Conservation (phyloP, 2,113 vertebrate species). For the Chloroceryle aenea region DNA sequence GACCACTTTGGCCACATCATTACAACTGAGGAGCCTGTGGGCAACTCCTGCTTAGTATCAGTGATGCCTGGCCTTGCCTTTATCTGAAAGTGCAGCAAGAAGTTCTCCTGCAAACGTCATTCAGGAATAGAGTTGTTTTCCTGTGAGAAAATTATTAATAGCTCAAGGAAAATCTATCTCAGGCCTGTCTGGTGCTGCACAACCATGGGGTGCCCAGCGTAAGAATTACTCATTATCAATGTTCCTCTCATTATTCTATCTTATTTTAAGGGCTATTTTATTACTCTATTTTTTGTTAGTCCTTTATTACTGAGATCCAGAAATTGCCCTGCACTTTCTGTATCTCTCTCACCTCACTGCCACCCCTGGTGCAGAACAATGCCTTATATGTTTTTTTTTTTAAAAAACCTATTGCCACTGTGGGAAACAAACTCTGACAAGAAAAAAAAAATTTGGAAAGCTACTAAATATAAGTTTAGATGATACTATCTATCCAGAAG, state of each 20-base stretch:
- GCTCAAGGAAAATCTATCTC: not conserved
- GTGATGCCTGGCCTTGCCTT: not conserved
- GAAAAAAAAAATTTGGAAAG: not conserved
- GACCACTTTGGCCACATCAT: not conserved
- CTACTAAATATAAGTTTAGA: not conserved
- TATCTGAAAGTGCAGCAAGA: not conserved
- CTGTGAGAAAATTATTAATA: not conserved
- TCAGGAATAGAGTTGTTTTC: not conserved
- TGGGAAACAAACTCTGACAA: not conserved
- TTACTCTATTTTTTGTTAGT: not conserved
- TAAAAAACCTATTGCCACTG: not conserved
- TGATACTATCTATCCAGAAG: not conserved
- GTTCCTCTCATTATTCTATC: not conserved
- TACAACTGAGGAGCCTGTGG: not conserved
- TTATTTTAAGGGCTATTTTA: not conserved
- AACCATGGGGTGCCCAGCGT: rapidly evolving
- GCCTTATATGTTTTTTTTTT: not conserved
- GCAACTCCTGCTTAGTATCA: not conserved
- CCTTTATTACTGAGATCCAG: not conserved
- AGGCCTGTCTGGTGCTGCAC: too few species aligned
- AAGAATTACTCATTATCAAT: not conserved
- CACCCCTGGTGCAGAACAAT: not conserved
- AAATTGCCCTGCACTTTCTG: not conserved
- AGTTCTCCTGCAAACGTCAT: not conserved
- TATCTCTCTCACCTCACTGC: not conserved